Conservation (phyloP, 2,113 vertebrate species). For the Podilymbus podiceps region DNA sequence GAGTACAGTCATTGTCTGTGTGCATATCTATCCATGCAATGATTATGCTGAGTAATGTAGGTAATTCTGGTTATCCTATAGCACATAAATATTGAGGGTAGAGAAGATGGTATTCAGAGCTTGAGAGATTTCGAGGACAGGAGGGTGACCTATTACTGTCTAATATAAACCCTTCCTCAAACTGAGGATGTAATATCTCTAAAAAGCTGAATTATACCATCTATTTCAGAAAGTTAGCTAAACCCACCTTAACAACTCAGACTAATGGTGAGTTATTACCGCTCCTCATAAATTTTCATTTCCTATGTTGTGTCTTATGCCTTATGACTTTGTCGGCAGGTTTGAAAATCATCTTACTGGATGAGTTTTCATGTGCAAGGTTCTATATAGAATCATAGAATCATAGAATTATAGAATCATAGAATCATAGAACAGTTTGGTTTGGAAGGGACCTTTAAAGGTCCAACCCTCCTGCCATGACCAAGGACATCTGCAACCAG, state of each 20-base stretch:
- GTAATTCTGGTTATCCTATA: background rate
- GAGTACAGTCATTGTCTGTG: background rate
- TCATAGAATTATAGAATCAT: too few relatives aligned
- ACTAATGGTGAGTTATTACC: background rate
- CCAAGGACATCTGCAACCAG: too few relatives aligned
- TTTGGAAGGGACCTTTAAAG: too few relatives aligned
- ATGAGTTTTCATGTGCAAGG: background rate
- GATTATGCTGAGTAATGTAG: background rate
- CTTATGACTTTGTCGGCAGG: background rate
- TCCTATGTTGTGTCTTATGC: background rate
- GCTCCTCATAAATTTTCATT: background rate
- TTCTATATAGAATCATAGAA: background rate
- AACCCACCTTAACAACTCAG: background rate
- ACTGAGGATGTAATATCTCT: background rate
- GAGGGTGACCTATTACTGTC: background rate
- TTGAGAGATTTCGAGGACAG: background rate
- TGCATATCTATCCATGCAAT: background rate
- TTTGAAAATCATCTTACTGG: background rate
- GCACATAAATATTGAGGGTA: background rate
- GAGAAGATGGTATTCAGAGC: background rate
- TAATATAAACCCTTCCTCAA: background rate
- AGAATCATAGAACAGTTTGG: too few relatives aligned
- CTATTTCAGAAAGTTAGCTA: background rate
- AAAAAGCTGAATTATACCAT: background rate
- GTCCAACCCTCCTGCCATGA: too few relatives aligned